Evolutionary conservation across 2,113 vertebrate species (phyloP).

Genomic region (Oceanites oceanicus): DNA sequence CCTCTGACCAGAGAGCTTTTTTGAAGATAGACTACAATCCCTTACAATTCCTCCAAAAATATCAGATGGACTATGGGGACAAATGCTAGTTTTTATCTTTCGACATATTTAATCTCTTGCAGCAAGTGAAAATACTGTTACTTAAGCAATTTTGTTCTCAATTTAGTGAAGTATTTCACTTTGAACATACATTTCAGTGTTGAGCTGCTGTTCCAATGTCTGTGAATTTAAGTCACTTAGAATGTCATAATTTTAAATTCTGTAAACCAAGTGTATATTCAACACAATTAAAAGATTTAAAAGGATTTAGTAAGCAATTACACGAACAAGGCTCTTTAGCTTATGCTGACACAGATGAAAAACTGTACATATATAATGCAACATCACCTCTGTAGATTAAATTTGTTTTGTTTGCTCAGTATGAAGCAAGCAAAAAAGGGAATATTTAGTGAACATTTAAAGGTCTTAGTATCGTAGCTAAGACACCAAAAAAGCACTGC

Average conservation of each 20-base stretch:
- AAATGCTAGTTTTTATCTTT: background rate
- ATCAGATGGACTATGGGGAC: background rate
- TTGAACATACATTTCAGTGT: background rate
- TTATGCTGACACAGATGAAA: background rate
- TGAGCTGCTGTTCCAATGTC: background rate
- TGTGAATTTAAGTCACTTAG: background rate
- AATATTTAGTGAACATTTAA: background rate
- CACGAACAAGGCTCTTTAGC: background rate
- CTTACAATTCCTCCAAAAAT: background rate
- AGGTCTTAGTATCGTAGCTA: background rate
- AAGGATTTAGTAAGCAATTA: background rate
- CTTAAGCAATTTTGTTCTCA: background rate
- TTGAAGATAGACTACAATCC: background rate
- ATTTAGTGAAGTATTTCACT: background rate
- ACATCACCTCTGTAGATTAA: background rate
- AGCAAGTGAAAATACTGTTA: background rate
- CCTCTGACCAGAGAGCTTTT: background rate
- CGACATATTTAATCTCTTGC: background rate
- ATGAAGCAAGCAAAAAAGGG: background rate
- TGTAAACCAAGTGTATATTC: background rate
- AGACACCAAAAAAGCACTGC: background rate
- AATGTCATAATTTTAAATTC: background rate
- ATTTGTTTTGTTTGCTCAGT: background rate
- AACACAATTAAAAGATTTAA: background rate
- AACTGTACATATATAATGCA: background rate